Evolutionary conservation across 2,888 invertebrate genomes (phyloP).

Genomic region (Phanerotoma sp.): DNA sequence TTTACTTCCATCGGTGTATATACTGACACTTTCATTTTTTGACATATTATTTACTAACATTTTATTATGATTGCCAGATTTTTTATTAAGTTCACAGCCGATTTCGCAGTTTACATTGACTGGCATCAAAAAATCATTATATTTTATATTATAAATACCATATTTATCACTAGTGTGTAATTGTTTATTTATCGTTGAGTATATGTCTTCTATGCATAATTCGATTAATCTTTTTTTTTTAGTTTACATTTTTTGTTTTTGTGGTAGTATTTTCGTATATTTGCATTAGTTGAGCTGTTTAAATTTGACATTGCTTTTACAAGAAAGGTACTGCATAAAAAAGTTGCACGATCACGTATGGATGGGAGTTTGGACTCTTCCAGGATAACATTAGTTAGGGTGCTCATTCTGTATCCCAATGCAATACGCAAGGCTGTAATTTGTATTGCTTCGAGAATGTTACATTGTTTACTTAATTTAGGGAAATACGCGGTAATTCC

Average conservation of each 20-base stretch:
- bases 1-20: conserved; percentile 11
- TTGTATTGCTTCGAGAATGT: conserved; percentile 4
- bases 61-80: neutral
- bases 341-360: neutral
- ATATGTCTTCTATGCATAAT: neutral
- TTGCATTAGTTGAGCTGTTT: neutral
- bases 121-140: no score
- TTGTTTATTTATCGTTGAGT: neutral
- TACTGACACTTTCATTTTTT: neutral
- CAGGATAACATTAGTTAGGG: neutral
- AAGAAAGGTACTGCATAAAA: neutral
- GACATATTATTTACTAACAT: neutral
- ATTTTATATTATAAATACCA: neutral
- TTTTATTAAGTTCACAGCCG: neutral
- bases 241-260: neutral
- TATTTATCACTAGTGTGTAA: neutral
- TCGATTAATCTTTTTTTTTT: neutral
- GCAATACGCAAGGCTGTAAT: neutral
- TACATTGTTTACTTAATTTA: neutral
- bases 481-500: neutral
- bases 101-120: no score
- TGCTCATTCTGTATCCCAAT: conserved; percentile 1
- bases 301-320: neutral
- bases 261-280: neutral
- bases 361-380: neutral